phyloP scores from a whole-genome alignment of 2,797 vertebrate genomes.

The Cetoscarus ocellatus region DNA sequence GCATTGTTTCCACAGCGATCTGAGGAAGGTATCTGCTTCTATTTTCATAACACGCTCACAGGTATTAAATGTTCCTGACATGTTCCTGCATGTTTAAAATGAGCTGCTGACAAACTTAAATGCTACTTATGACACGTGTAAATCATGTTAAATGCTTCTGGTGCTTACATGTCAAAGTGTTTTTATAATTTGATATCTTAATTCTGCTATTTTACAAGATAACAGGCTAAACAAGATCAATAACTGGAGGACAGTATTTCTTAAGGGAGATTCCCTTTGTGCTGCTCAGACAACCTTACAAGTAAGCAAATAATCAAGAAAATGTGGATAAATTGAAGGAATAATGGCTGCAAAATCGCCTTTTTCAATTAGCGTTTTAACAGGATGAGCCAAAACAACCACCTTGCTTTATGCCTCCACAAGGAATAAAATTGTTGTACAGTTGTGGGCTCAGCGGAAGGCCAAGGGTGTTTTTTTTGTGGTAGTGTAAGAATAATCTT shows the following conservation, averaged over 20 bases:
- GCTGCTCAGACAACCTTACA: too few species aligned
- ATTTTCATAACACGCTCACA: constrained; percentile 44
- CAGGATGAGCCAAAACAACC: too few species aligned
- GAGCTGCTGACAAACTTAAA: constrained; percentile 45
- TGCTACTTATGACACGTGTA: constrained; percentile 37
- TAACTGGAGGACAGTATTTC: constrained; percentile 14
- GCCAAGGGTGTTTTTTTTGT: too few species aligned
- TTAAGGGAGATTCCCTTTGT: too few species aligned
- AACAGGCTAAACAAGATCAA: constrained; percentile 43
- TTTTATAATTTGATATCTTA: constrained; percentile 27
- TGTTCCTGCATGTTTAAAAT: constrained; percentile 43
- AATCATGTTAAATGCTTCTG: constrained; percentile 44
- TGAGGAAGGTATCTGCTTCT: constrained; percentile 37
- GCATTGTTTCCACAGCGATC: constrained; percentile 60
- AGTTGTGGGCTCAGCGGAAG: too few species aligned
- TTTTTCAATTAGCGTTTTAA: too few species aligned
- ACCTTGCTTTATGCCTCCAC: too few species aligned
- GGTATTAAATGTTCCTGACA: constrained; percentile 32
- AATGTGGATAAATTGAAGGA: too few species aligned
- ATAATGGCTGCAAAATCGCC: too few species aligned
- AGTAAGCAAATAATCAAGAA: too few species aligned
- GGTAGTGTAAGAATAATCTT: too few species aligned
- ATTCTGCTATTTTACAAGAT: constrained; percentile 31
- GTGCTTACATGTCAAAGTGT: constrained; percentile 25
- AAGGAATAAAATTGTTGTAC: too few species aligned